phyloP scores from a whole-genome alignment of 1,140 invertebrate genomes.

The Plutomurus gul region DNA sequence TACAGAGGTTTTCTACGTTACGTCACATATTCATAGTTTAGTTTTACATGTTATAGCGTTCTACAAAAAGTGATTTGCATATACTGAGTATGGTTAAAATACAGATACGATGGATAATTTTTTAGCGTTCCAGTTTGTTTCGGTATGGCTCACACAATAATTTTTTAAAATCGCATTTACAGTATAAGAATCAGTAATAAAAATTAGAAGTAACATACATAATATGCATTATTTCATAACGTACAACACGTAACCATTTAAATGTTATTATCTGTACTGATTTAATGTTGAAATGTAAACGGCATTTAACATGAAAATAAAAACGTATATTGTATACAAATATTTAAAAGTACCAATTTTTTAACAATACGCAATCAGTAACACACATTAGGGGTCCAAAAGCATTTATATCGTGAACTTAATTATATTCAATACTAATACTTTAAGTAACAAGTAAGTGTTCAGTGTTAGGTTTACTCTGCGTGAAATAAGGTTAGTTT shows the following conservation, averaged over 20 bases:
- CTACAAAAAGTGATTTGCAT: conserved; percentile 3
- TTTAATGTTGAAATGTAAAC: not conserved
- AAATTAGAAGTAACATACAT: not conserved
- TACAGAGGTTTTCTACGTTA: not conserved
- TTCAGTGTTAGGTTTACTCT: too few species aligned
- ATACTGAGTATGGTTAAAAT: conserved; percentile 8
- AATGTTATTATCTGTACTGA: conserved; percentile 5
- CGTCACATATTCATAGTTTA: not conserved
- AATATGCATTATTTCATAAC: not conserved
- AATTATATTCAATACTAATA: too few species aligned
- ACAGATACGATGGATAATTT: conserved; percentile 3
- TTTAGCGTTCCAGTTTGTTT: not conserved
- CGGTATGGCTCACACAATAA: conserved; percentile 4
- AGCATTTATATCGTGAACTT: too few species aligned
- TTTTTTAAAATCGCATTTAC: not conserved
- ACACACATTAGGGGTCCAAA: too few species aligned
- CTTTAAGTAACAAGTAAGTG: too few species aligned
- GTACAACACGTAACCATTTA: not conserved
- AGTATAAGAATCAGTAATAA: not conserved
- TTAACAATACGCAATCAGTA: too few species aligned
- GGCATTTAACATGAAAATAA: conserved; percentile 3
- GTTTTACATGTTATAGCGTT: not conserved
- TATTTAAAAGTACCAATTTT: conserved; percentile 2
- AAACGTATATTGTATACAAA: conserved; percentile 1
- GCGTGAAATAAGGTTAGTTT: not conserved